Base-by-base conservation (phyloP, 1,140 invertebrate species). In the Drosophila teissieri region DNA sequence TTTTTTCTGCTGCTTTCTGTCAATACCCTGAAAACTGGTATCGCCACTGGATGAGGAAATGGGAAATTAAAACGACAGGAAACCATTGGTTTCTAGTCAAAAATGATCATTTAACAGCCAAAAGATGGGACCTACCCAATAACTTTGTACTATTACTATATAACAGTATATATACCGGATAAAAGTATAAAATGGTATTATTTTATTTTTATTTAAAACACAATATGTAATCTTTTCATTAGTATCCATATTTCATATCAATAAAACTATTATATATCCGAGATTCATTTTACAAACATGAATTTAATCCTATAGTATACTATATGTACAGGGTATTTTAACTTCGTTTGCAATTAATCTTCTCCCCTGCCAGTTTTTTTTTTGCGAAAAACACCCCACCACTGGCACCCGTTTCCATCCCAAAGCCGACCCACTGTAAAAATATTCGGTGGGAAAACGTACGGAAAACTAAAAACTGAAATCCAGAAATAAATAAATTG, bases 401-500 rank as follows among this genome's bases (percentile, higher is more conserved):
- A 40, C 34, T 17, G 27, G 15, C 42, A 69, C 51, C 27, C 60
- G 15, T 42, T 40, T 6, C 40, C 49, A 45, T 36, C 44, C 53
- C 68, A 72, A 85, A 77, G 65, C 61, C 57, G 62, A 57, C 51
- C 51, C 64, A 68, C 67, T 42, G 51, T 70, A 36, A 53, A 69
- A 49, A 49, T 70, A 70, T 70, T 57, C 68, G 76, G 74, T 56
- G 78, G 58, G 61, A 79, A 79, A 86, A 75, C 80, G 76, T 75
- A 82, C 74, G 69, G 74, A 57, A 76, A 88, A 86, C 83, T 89
- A 89, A 88, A 88, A 88, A 89, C 84, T 80, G 80, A 88, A 80
- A 88, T 84, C 57, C 85, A 89, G 85, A 80, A 84, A 88, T 88
- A 88, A 88, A 88, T 88, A 88, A 88, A 88, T 88, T 88, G 84